phyloP scores from a whole-genome alignment of 2,797 vertebrate genomes.

The Cetoscarus ocellatus region DNA sequence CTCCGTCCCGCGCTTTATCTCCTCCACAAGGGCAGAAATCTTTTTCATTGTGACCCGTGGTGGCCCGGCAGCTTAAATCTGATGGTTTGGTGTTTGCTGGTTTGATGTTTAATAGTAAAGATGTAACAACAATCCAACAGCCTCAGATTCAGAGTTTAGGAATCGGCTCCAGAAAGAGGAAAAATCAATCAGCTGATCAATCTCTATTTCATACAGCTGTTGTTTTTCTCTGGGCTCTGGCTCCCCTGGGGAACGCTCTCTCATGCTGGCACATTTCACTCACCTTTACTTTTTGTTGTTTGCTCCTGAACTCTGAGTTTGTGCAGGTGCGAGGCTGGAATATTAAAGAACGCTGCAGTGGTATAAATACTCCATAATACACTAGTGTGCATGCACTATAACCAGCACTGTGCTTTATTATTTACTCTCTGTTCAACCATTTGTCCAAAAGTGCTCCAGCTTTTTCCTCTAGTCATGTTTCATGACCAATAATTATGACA shows the following conservation, averaged over 20 bases:
- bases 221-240: constrained; percentile 42
- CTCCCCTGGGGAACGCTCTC: constrained; percentile 71
- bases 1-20: constrained; percentile 71
- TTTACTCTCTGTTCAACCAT: no score
- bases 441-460: no score
- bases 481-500: no score
- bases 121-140: constrained; percentile 66
- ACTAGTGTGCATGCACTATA: not conserved
- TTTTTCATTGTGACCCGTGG: constrained; percentile 72
- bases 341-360: not conserved
- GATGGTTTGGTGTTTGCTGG: constrained; percentile 58
- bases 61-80: constrained; percentile 65
- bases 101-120: constrained; percentile 79
- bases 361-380: constrained; percentile 1
- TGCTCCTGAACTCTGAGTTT: constrained; percentile 2
- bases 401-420: no score
- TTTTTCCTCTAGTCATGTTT: no score
- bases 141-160: constrained; percentile 68
- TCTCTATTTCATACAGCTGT: constrained; percentile 82
- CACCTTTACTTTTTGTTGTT: constrained; percentile 56
- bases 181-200: constrained; percentile 86
- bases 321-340: not conserved
- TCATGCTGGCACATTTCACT: constrained; percentile 48
- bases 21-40: constrained; percentile 74
- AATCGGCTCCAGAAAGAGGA: constrained; percentile 60